These are phyloP conservation scores for Drosophila triauraria DNA, from an alignment of 1,140 invertebrate genomes.

Conservation along the genomic window DNA sequence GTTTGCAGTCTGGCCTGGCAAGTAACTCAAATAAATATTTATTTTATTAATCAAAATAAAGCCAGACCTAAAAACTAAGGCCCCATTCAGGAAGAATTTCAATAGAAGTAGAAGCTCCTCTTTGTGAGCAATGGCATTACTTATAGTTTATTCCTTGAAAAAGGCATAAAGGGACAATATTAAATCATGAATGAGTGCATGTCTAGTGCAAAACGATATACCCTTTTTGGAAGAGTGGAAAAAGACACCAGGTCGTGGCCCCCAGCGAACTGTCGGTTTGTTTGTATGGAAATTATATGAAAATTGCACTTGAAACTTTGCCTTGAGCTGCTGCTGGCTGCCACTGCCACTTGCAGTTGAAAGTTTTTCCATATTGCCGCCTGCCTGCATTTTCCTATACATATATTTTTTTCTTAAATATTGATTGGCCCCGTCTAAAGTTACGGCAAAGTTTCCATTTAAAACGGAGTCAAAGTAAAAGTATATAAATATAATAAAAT, in stretches of 20 bases:
- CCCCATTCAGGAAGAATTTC: neutral
- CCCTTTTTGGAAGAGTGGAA: constrained; percentile 20
- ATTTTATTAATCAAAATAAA: constrained; percentile 1
- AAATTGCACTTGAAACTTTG: constrained; percentile 59
- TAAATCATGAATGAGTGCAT: constrained; percentile 12
- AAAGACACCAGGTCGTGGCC: constrained; percentile 6
- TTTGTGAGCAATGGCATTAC: constrained; percentile 1
- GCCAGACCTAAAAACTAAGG: neutral
- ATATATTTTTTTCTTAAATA: constrained; percentile 16
- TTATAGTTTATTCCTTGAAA: neutral
- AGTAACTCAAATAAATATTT: neutral
- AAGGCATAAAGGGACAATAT: neutral
- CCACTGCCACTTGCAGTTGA: constrained; percentile 44
- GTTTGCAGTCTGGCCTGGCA: neutral
- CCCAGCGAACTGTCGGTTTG: constrained; percentile 26
- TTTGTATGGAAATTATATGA: constrained; percentile 44
- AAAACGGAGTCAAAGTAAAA: constrained; percentile 38
- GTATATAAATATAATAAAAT: constrained; percentile 45
- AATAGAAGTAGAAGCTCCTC: neutral
- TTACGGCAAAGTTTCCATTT: constrained; percentile 32
- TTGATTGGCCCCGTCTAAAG: constrained; percentile 42
- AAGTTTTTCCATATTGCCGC: constrained; percentile 49
- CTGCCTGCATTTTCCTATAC: constrained; percentile 4
- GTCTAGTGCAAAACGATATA: constrained; percentile 20
- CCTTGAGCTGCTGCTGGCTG: constrained; percentile 12